phyloP scores from a whole-genome alignment of 2,113 vertebrate species.

The Helogale parvula region DNA sequence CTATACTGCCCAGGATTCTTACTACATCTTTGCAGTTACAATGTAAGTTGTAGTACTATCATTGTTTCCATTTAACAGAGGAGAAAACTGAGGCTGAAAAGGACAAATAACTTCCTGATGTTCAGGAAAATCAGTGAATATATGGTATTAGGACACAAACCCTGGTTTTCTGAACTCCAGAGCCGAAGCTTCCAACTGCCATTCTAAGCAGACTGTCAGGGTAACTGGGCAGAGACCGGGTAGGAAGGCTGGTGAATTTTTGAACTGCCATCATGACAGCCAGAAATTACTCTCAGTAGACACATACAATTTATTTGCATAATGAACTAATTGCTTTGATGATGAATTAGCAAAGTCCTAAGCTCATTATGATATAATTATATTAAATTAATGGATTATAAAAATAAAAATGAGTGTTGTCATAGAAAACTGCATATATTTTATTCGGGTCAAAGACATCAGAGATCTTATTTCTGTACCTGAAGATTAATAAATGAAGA shows the following conservation, averaged over 20 bases:
- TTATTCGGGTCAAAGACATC: conserved; percentile 34
- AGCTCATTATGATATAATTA: conserved; percentile 33
- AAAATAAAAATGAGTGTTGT: conserved; percentile 47
- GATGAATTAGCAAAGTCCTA: conserved; percentile 52
- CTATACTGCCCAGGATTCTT: background rate
- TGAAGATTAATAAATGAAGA: conserved; percentile 9
- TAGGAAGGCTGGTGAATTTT: background rate
- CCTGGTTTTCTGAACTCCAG: background rate
- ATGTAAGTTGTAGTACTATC: background rate
- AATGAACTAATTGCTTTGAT: conserved; percentile 34
- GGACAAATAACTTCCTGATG: background rate
- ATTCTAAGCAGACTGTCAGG: background rate
- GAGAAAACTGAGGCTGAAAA: background rate
- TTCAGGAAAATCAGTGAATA: background rate
- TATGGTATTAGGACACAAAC: background rate
- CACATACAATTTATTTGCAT: background rate
- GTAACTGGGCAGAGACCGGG: too few relatives aligned
- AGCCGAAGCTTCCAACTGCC: background rate
- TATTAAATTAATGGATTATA: conserved; percentile 63
- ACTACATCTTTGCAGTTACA: background rate
- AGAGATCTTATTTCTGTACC: background rate
- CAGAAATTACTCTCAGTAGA: background rate
- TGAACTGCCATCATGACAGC: rapidly evolving
- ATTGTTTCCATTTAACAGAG: background rate
- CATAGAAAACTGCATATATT: conserved; percentile 16